Evolutionary conservation across 2,888 invertebrate genomes (phyloP).

Genomic region (Falcaria lacertinaria): DNA sequence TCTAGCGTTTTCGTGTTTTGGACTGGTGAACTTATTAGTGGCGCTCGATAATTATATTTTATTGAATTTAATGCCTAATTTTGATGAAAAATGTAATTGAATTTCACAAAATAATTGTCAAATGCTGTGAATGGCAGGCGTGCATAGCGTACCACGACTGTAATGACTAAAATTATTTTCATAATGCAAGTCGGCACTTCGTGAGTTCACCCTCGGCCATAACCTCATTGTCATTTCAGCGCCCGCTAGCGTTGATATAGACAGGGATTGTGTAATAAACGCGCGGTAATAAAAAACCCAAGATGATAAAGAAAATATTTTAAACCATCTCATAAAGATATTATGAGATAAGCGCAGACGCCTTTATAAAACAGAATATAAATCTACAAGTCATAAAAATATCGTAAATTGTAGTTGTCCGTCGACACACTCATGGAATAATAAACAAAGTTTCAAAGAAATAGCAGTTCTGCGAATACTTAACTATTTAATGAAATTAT

Average conservation of each 20-base stretch:
- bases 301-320: constrained; percentile 48
- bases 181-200: constrained; percentile 25
- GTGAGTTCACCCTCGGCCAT: constrained; percentile 18
- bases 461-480: no score
- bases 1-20: no score
- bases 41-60: no score
- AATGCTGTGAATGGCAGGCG: neutral
- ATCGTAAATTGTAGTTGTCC: constrained; percentile 39
- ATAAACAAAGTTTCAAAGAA: constrained; percentile 6
- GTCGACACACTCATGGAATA: constrained; percentile 10
- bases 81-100: neutral
- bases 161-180: constrained; percentile 24
- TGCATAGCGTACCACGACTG: constrained; percentile 13
- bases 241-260: constrained; percentile 27
- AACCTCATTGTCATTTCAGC: constrained; percentile 21
- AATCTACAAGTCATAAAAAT: constrained; percentile 47
- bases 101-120: neutral
- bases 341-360: constrained; percentile 45
- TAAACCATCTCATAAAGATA: constrained; percentile 47
- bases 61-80: neutral
- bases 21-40: no score
- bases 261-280: constrained; percentile 40
- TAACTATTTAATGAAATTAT: no score
- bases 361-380: constrained; percentile 43
- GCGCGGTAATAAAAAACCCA: constrained; percentile 36